phyloP scores from a whole-genome alignment of 2,113 vertebrate species.

The Machaerirhynchus nigripectus region DNA sequence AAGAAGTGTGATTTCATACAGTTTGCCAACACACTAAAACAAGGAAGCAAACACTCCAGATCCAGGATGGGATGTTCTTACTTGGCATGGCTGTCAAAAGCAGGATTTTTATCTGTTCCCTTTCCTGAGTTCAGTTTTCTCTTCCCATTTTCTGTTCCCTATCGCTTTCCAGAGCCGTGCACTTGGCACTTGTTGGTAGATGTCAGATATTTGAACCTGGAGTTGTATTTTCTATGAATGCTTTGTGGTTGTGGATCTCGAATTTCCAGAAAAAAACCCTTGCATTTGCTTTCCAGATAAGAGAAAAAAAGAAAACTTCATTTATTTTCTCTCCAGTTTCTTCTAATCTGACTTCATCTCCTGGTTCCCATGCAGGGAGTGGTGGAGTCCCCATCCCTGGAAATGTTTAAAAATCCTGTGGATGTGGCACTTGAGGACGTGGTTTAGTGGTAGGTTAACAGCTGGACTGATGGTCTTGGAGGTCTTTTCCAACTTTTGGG shows the following conservation, averaged over 20 bases:
- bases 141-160: neutral
- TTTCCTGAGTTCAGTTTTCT: neutral
- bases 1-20: neutral
- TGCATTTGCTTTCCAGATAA: neutral
- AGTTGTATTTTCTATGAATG: neutral
- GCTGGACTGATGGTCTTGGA: neutral
- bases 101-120: neutral
- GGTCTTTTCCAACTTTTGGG: neutral
- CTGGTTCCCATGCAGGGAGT: neutral
- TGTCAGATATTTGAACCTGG: neutral
- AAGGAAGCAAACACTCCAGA: neutral
- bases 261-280: neutral
- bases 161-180: neutral
- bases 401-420: neutral
- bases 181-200: neutral
- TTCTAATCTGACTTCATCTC: neutral
- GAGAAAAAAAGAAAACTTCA: neutral
- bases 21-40: neutral
- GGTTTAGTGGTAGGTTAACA: neutral
- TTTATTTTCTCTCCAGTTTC: neutral
- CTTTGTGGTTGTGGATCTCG: neutral
- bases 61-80: neutral
- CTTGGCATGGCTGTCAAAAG: neutral
- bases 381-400: neutral
- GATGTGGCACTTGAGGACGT: neutral